phyloP scores from a whole-genome alignment of 1,140 invertebrate genomes.

The Eurosta solidaginis region DNA sequence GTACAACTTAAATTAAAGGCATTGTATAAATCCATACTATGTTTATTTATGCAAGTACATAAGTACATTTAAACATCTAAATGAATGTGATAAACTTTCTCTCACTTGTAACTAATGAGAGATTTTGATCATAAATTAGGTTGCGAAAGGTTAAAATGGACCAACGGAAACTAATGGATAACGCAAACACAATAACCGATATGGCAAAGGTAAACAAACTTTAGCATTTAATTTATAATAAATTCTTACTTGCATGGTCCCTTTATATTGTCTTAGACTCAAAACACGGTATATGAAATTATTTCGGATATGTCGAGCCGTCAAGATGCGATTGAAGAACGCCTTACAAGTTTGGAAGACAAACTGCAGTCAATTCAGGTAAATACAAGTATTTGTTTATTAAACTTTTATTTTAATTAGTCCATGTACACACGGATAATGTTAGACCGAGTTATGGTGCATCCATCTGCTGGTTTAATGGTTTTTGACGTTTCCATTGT shows the following conservation, averaged over 20 bases:
- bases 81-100: too few relatives aligned
- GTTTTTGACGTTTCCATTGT: too few relatives aligned
- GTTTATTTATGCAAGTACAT: too few relatives aligned
- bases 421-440: too few relatives aligned
- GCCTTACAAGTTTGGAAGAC: conserved; percentile 83
- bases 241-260: background rate
- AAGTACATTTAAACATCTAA: too few relatives aligned
- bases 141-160: conserved; percentile 99
- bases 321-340: conserved; percentile 88
- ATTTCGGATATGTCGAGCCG: conserved; percentile 93
- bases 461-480: too few relatives aligned
- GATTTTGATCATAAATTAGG: too few relatives aligned
- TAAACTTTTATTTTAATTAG: conserved; percentile 3
- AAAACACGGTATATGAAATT: conserved; percentile 95
- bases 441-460: too few relatives aligned
- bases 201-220: conserved; percentile 94
- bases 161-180: conserved; percentile 99
- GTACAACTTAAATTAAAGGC: too few relatives aligned
- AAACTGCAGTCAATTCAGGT: conserved; percentile 78
- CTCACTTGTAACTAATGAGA: too few relatives aligned
- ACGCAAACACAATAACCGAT: conserved; percentile 98
- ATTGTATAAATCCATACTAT: too few relatives aligned
- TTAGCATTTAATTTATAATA: background rate
- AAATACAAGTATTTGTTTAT: conserved; percentile 34
- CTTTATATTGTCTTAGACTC: conserved; percentile 72